phyloP scores from a whole-genome alignment of 1,140 invertebrate genomes.

The Vanessa atalanta region DNA sequence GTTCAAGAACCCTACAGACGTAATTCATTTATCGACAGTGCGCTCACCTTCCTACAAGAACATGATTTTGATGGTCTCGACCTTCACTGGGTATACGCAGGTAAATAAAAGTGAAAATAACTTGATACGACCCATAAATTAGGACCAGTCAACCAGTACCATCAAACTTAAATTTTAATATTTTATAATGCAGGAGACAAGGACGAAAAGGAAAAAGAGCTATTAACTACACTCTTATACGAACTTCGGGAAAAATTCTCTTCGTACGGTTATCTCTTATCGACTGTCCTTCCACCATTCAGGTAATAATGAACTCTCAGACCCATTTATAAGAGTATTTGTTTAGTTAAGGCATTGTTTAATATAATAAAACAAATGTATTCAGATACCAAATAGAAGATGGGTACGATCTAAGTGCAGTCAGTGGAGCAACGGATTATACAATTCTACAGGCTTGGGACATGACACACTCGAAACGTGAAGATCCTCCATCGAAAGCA shows the following conservation, averaged over 20 bases:
- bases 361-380: background rate
- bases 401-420: slow-evolving; percentile 72
- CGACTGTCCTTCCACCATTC: slow-evolving; percentile 69
- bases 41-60: slow-evolving; percentile 80
- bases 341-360: background rate
- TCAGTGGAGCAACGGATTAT: slow-evolving; percentile 74
- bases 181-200: slow-evolving; percentile 67
- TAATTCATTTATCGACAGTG: slow-evolving; percentile 82
- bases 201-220: slow-evolving; percentile 72
- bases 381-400: slow-evolving; percentile 77
- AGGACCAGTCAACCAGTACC: background rate
- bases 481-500: slow-evolving; percentile 63
- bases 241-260: slow-evolving; percentile 75
- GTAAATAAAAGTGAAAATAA: slow-evolving; percentile 44
- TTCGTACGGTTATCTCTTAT: slow-evolving; percentile 65
- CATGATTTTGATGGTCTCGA: slow-evolving; percentile 84
- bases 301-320: slow-evolving; percentile 49
- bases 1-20: slow-evolving; percentile 73
- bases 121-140: background rate
- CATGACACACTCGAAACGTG: slow-evolving; percentile 66
- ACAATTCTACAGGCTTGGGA: slow-evolving; percentile 76
- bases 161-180: slow-evolving; percentile 3
- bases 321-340: background rate
- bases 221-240: slow-evolving; percentile 72
- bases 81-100: slow-evolving; percentile 84